Evolutionary conservation across 2,797 vertebrate species (phyloP), one percentile per base, ranked within the genome.

Genomic region (Peromyscus nudipes): DNA sequence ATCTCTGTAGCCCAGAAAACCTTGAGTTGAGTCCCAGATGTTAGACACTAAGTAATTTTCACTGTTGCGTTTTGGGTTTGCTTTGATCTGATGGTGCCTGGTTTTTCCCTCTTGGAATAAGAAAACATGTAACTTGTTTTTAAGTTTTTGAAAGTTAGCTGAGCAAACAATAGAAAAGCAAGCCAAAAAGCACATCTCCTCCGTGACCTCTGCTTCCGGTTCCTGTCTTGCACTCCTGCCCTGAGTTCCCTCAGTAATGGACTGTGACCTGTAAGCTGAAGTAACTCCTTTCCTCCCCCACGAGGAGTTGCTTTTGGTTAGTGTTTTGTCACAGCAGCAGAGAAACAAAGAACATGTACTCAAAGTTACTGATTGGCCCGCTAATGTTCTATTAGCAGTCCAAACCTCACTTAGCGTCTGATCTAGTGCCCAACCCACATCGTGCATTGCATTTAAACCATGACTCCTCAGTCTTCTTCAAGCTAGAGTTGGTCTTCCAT

Each of bases 401-500:
- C 57, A 64, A 14, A 31, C 10, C 49, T 77, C 86, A 17, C 29
- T 34, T 46, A 80, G 25, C 1, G 10, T 89, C 91, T 77, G 46
- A 83, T 43, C 14, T 27, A 79, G 27, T 40, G 27, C 34, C 83
- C 65, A 21, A 40, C 46, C 25, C 37, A 71, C 76, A 76, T 96
- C 11, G 52, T 49, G 43, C 25, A 64, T 67, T 91, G 9, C 7
- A 6, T 86, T 90, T 76, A 84, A 90, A 21, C 89, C 19, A 62
- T 29, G 37, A 77, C 14, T 46, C 37, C 65, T 92, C 19, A 40
- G 46, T 77, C 29, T 75, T 73, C 71, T 92, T 86, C 87, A 71
- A 93, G 69, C 84, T 92, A 64, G 64, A 94, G 52, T 83, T 75
- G 57, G 64, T 40, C 71, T 94, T 85, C 85, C 13, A 75, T 29